phyloP scores from a whole-genome alignment of 2,113 vertebrate genomes.

The Setophaga kirtlandii region DNA sequence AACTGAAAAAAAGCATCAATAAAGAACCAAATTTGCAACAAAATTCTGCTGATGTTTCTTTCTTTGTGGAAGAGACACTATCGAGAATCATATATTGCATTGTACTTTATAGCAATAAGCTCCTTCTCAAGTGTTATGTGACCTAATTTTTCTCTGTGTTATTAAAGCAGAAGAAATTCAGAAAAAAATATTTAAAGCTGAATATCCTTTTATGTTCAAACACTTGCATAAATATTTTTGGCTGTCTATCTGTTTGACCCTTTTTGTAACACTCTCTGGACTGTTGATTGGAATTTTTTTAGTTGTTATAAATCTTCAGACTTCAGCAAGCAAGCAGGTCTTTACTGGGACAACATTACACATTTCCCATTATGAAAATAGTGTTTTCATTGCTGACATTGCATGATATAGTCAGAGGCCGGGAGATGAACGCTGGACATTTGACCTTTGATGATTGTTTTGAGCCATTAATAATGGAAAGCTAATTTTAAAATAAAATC shows the following conservation, averaged over 20 bases:
- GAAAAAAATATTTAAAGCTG: background rate
- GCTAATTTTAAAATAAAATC: background rate
- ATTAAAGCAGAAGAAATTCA: background rate
- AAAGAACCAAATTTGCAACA: background rate
- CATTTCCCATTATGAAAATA: background rate
- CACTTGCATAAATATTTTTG: background rate
- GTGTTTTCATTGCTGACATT: background rate
- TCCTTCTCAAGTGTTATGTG: conserved; percentile 13
- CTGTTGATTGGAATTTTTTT: background rate
- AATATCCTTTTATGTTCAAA: background rate
- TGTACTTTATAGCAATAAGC: background rate
- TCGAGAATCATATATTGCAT: background rate
- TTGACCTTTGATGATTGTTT: background rate
- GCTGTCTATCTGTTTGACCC: background rate
- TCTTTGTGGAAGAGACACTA: conserved; percentile 12
- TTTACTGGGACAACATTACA: background rate
- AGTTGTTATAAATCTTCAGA: background rate
- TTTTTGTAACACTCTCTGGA: background rate
- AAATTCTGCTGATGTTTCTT: conserved; percentile 28
- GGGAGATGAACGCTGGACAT: background rate
- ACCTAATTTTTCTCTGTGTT: background rate
- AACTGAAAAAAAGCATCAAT: conserved; percentile 17
- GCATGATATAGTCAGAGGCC: background rate
- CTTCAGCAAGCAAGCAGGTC: background rate
- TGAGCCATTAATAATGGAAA: background rate